Percentiles rank a stretch among this genome's conserved stretches.
Evolutionary conservation across 2,113 vertebrate species (phyloP).

Genomic region (Chauna torquata): DNA sequence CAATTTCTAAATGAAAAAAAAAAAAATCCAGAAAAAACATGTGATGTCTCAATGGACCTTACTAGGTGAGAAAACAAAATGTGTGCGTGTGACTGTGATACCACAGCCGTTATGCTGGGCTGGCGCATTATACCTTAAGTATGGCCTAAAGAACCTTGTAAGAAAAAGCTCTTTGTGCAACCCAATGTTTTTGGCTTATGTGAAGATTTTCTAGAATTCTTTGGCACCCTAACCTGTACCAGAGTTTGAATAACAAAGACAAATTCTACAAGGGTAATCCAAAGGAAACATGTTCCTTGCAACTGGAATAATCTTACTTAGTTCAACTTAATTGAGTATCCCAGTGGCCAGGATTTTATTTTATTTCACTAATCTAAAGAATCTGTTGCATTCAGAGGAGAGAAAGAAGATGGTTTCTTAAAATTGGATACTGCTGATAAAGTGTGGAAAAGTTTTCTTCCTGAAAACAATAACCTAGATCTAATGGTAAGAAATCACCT

Average conservation of each 20-base stretch:
- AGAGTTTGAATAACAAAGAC: background rate
- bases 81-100: background rate
- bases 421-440: slow-evolving; percentile 72
- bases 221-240: background rate
- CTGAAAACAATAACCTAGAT: slow-evolving; percentile 78
- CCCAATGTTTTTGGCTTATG: rapidly evolving
- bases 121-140: rapidly evolving
- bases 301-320: slow-evolving; percentile 30
- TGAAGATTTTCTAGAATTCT: background rate
- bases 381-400: background rate
- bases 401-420: slow-evolving; percentile 54
- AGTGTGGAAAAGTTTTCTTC: slow-evolving; percentile 64
- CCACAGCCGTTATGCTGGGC: background rate
- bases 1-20: background rate
- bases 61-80: background rate
- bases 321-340: slow-evolving; percentile 18
- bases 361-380: slow-evolving; percentile 64
- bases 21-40: background rate
- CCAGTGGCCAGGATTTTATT: slow-evolving; percentile 29
- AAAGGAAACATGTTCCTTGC: background rate
- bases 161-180: background rate
- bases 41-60: background rate
- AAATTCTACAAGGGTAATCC: background rate
- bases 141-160: background rate
- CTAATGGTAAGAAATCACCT: slow-evolving; percentile 80